These are phyloP conservation scores for Saccostrea cuccullata DNA, from an alignment of 1,140 invertebrate genomes.

Conservation along the genomic window DNA sequence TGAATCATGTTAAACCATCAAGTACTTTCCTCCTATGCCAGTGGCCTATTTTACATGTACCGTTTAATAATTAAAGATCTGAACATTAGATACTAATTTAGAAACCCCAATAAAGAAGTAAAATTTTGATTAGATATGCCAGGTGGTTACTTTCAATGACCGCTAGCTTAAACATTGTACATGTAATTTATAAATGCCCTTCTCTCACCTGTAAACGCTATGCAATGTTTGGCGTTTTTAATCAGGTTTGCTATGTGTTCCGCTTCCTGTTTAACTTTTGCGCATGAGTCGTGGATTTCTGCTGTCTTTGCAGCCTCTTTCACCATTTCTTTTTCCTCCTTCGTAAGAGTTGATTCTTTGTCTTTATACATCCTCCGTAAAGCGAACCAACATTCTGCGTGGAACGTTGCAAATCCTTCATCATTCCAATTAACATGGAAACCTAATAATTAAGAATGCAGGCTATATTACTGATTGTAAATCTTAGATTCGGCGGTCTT, in stretches of 20 bases:
- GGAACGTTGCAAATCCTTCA: constrained; percentile 59
- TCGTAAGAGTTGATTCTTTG: background rate
- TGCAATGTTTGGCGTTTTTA: constrained; percentile 58
- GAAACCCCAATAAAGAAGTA: too few species aligned
- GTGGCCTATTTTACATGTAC: too few species aligned
- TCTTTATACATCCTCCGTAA: background rate
- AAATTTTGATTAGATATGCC: too few species aligned
- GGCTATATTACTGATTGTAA: too few species aligned
- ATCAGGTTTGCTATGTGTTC: constrained; percentile 62
- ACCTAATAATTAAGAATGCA: background rate
- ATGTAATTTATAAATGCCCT: background rate
- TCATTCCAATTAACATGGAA: constrained; percentile 50
- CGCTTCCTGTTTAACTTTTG: constrained; percentile 56
- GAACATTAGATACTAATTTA: too few species aligned
- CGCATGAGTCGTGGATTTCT: constrained; percentile 62
- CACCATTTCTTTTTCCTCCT: constrained; percentile 59
- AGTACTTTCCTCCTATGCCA: background rate
- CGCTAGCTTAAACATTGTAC: background rate
- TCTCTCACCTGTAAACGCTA: constrained; percentile 67
- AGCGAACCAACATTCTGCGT: constrained; percentile 53
- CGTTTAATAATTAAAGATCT: too few species aligned
- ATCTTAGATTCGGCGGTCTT: too few species aligned
- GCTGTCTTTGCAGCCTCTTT: constrained; percentile 66
- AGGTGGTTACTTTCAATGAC: too few species aligned
- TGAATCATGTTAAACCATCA: background rate